Conservation (phyloP, 2,888 invertebrate genomes). For the Thysanoteuthis rhombus region DNA sequence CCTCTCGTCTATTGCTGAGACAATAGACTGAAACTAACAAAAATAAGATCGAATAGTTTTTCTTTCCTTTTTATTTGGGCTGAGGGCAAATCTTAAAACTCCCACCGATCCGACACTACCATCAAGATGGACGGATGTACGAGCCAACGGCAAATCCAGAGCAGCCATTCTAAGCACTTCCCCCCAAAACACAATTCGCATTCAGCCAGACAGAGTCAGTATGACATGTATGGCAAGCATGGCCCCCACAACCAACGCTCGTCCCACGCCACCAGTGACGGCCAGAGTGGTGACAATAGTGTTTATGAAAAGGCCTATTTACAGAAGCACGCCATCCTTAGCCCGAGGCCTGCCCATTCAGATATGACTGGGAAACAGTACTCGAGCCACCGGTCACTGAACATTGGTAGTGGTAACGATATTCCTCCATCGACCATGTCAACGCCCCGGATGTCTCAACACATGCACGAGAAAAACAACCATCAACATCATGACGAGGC, state of each 20-base stretch:
- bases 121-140: background rate
- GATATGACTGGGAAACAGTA: background rate
- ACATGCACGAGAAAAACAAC: background rate
- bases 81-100: background rate
- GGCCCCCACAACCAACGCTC: background rate
- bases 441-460: background rate
- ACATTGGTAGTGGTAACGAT: background rate
- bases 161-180: background rate
- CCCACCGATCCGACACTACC: background rate
- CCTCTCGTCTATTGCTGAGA: background rate
- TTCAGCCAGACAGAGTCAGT: background rate
- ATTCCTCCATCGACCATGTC: background rate
- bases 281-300: background rate
- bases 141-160: background rate
- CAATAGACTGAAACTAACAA: background rate
- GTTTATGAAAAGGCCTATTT: background rate
- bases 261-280: background rate
- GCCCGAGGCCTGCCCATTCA: background rate
- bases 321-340: background rate
- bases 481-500: background rate
- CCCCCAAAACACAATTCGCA: background rate
- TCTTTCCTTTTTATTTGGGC: background rate
- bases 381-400: background rate
- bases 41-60: no score
- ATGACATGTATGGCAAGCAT: background rate